Evolutionary conservation across 2,113 vertebrate species (phyloP), one percentile per base, ranked within the genome.

Genomic region (Poeciliopsis occidentalis): DNA sequence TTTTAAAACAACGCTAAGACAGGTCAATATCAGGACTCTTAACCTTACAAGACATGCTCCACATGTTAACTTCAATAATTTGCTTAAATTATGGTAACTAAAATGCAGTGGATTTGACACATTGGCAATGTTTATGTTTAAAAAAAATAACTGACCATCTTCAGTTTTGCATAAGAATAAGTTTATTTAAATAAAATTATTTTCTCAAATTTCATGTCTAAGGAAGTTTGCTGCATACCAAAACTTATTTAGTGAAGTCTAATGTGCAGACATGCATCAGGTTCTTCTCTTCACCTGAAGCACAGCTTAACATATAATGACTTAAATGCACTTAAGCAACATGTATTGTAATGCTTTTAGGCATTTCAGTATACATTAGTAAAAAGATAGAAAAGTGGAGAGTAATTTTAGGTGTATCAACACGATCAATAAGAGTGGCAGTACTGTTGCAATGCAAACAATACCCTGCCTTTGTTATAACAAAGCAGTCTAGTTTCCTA

Each of bases 401-500:
- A 57, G 19, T 57, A 57, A n/a, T 57, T 57, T 10, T 57, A n/a
- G 24, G 3, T 26, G 12, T 4, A 65, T 34, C 3, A 54, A 3
- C 31, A 27, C 62, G 19, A 54, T 65, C 24, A 27, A 10, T 34
- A 44, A 22, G 15, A 22, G 17, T 51, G 37, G 13, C 24, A 64
- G 24, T 4, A 19, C 6, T 12, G 39, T 31, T 65, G 27, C 12
- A 65, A 73, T 37, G 12, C 22, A 34, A 65, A 65, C 62, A 65
- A 34, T 34, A 39, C n/a, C 41, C 62, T 26, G 11, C 44, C 24
- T 6, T 47, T 22, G 44, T 34, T 22, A 26, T 27, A 73, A 71
- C 30, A 75, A 67, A 71, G 74, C 44, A 34, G 63, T 64, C 64
- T 61, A 10, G 32, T 81, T 87, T 79, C 61, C 66, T 81, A 51